Evolutionary conservation across 35 echinoderm and acorn worm species (phyloP).

Genomic region (Lytechinus pictus): DNA sequence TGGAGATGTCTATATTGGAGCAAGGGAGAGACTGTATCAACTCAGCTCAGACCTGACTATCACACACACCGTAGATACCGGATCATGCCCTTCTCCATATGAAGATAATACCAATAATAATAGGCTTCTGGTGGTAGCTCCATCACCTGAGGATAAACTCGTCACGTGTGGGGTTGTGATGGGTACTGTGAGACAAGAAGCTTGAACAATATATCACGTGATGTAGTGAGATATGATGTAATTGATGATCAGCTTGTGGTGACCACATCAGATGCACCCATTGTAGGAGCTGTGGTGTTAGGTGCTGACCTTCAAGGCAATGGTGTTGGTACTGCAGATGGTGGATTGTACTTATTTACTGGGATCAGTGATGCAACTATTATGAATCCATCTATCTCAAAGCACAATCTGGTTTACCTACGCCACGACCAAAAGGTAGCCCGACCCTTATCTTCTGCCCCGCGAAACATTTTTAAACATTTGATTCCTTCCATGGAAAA

Average conservation of each 20-base stretch:
- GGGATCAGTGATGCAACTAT: background rate
- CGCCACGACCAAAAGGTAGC: background rate
- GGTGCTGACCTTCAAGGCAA: background rate
- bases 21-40: constrained; percentile 43
- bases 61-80: background rate
- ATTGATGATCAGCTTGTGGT: background rate
- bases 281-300: constrained; percentile 18
- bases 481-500: background rate
- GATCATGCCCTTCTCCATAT: background rate
- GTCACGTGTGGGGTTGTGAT: constrained; percentile 56
- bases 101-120: constrained; percentile 33
- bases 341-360: background rate
- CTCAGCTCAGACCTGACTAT: constrained; percentile 22
- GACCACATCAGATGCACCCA: constrained; percentile 37
- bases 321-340: background rate
- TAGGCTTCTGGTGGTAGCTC: constrained; percentile 54
- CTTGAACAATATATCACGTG: constrained; percentile 21
- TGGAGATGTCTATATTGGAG: constrained; percentile 59
- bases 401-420: background rate
- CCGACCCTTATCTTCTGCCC: no score
- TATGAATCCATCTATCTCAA: background rate
- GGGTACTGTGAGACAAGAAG: constrained; percentile 52
- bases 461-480: background rate
- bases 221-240: background rate
- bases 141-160: constrained; percentile 9